phyloP scores from a whole-genome alignment of 2,888 invertebrate species.

The Tanypteryx hageni region DNA sequence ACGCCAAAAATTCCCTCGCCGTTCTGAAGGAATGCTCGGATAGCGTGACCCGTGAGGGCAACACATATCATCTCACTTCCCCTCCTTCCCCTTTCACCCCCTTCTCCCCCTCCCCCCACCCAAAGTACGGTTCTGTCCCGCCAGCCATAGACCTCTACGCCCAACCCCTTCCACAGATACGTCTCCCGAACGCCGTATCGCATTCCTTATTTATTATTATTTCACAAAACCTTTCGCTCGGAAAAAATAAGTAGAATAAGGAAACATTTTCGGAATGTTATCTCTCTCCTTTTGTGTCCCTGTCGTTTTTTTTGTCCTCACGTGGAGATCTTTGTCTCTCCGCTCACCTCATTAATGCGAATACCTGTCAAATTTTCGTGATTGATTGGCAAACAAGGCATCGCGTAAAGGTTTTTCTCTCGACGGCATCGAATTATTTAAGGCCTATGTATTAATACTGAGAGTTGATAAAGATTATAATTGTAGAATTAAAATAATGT shows the following conservation, averaged over 20 bases:
- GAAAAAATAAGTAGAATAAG: conserved; percentile 1
- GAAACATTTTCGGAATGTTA: conserved; percentile 33
- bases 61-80: conserved; percentile 70
- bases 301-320: background rate
- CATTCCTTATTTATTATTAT: conserved; percentile 41
- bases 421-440: background rate
- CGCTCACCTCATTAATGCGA: background rate
- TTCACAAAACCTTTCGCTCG: conserved; percentile 21
- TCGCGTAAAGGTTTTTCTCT: background rate
- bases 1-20: background rate
- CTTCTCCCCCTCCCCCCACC: conserved; percentile 65
- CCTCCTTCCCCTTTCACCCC: conserved; percentile 62
- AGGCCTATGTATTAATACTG: too few species aligned
- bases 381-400: background rate
- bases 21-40: conserved; percentile 32
- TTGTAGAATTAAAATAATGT: too few species aligned
- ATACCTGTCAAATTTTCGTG: background rate
- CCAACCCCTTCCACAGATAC: conserved; percentile 66
- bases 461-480: too few species aligned
- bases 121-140: conserved; percentile 47
- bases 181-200: background rate
- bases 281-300: background rate
- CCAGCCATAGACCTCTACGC: conserved; percentile 70
- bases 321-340: conserved; percentile 60
- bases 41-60: conserved; percentile 66